A percentile compares a stretch with the other conserved stretches of the same genome.
phyloP scores from a whole-genome alignment of 2,888 invertebrate species.

The Standfussiana lucernea region DNA sequence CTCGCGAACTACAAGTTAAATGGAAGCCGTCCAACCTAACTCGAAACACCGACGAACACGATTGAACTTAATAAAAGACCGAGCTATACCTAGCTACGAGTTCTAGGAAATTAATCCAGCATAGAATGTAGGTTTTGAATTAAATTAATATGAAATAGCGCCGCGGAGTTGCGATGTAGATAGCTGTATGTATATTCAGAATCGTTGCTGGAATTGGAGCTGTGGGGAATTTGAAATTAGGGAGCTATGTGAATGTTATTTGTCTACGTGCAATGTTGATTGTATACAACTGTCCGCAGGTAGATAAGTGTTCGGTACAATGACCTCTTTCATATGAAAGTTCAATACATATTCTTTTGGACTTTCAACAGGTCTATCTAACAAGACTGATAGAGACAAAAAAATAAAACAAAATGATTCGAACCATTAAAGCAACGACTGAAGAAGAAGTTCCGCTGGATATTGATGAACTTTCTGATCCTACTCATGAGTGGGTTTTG shows the following conservation, averaged over 20 bases:
- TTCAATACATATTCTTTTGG: too few species aligned
- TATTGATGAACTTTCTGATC: neutral
- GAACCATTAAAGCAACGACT: neutral
- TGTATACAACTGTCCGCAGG: neutral
- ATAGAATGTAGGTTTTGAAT: constrained; percentile 57
- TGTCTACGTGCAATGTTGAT: constrained; percentile 20
- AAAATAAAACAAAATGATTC: neutral
- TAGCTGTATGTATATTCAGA: constrained; percentile 51
- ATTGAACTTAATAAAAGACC: constrained; percentile 45
- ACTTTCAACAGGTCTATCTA: too few species aligned
- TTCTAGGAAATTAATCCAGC: constrained; percentile 57
- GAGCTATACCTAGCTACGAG: constrained; percentile 17
- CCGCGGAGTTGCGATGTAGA: constrained; percentile 48
- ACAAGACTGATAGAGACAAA: neutral
- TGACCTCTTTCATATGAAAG: too few species aligned
- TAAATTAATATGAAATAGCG: constrained; percentile 55
- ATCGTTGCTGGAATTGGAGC: constrained; percentile 39
- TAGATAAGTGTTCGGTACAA: constrained; percentile 1
- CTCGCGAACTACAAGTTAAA: constrained; percentile 46
- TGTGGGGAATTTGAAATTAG: constrained; percentile 51
- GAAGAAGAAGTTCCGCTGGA: neutral
- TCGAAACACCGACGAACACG: constrained; percentile 29
- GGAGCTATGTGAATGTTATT: constrained; percentile 39
- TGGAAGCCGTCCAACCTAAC: constrained; percentile 28
- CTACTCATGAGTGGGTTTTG: neutral